Base-by-base conservation (phyloP, 2,888 invertebrate genomes). In the Megalurothrips usitatus region DNA sequence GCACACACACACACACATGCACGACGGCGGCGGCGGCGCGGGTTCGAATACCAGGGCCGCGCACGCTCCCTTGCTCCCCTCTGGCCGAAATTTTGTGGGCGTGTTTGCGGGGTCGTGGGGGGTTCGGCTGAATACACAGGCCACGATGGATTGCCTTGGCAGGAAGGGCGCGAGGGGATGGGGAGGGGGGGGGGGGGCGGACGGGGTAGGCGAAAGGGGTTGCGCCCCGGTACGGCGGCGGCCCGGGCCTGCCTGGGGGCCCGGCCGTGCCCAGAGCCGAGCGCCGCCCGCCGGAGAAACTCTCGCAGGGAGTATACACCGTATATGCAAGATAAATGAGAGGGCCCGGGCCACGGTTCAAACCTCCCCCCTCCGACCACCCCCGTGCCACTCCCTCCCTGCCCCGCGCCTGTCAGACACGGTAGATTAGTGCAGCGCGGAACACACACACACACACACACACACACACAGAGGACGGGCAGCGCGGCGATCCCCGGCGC, bases 261-360 rank as follows among this genome's bases (percentile, higher is more conserved):
- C 58, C 19, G 58, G 14, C 58, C 58, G 58, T 58, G 58, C 58
- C 58, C 58, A 19, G 17, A 6, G 52, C 14, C 14, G 11, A 58
- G 58, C 58, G 14, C 58, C 6, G 34, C 34, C 34, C 34, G 58
- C 58, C 17, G 58, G 17, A 43, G 34, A 43, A 17, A n/a, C 11
- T 8, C 58, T 58, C 19, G 58, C 58, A 17, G 58, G 14, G 68
- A 0, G 68, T 75, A 26, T 75, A 26, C 12, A 75, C 68, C n/a
- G 23, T 26, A 75, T 75, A 26, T 75, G 68, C 68, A 75, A 75
- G 68, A 75, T 75, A 75, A 75, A 75, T 75, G 26, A n/a, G 58
- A 58, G 19, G 58, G 58, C 58, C n/a, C 6, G 58, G 11, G 17
- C 58, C 58, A 19, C 58, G 68, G 68, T 75, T 26, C 68, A 26